Percentiles rank a stretch among this genome's conserved stretches.
These are phyloP conservation scores for Chamaetylas fuelleborni DNA, from an alignment of 2,113 vertebrate genomes.

Conservation along the genomic window DNA sequence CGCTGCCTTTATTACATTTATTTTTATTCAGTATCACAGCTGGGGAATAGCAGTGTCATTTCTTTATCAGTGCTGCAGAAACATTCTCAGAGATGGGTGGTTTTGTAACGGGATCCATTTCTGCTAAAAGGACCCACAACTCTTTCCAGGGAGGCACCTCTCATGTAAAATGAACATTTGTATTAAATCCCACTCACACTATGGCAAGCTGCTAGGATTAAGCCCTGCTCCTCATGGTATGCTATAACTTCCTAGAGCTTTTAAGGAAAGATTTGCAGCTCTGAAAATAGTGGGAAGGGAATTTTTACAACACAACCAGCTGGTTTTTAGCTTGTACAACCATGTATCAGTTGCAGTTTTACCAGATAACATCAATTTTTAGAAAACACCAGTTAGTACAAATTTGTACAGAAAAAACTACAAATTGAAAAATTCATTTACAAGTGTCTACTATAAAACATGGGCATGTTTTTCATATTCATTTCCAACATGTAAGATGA, in stretches of 20 bases:
- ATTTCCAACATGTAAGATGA: neutral
- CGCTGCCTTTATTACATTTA: neutral
- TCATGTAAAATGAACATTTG: neutral
- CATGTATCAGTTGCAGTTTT: neutral
- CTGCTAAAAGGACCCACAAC: neutral
- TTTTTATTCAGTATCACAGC: neutral
- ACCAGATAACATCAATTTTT: neutral
- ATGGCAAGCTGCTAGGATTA: neutral
- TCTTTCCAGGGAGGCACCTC: neutral
- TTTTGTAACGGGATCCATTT: neutral
- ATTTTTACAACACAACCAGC: neutral
- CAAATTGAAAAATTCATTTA: neutral
- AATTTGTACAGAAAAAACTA: neutral
- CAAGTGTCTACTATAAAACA: neutral
- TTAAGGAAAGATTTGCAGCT: slow-evolving; percentile 23
- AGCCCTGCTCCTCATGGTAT: neutral
- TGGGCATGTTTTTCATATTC: neutral
- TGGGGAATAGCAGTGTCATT: neutral
- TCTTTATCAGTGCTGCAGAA: neutral
- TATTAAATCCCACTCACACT: neutral
- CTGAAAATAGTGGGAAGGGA: neutral
- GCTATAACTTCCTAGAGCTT: neutral
- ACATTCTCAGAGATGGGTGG: neutral
- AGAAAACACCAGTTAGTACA: neutral
- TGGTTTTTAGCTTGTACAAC: neutral